A percentile compares a stretch with the other conserved stretches of the same genome.
phyloP scores from a whole-genome alignment of 2,797 vertebrate species.

The Strix occidentalis region DNA sequence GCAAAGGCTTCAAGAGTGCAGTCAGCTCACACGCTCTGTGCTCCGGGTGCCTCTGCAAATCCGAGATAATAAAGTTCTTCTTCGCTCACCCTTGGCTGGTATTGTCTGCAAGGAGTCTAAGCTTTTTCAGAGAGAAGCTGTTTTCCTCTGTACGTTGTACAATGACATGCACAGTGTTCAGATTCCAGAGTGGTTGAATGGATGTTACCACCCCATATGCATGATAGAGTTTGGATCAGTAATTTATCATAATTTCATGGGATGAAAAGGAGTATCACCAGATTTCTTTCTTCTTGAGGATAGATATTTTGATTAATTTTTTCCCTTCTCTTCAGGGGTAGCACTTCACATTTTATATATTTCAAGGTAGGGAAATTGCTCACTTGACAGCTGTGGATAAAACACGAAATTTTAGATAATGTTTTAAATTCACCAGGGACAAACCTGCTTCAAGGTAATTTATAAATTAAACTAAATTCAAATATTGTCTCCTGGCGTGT shows the following conservation, averaged over 20 bases:
- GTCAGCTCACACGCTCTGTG: not conserved
- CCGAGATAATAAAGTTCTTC: not conserved
- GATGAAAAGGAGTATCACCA: not conserved
- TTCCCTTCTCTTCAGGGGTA: not conserved
- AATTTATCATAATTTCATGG: not conserved
- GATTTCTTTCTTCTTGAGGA: not conserved
- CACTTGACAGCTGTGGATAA: slow-evolving; percentile 46
- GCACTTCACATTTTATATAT: not conserved
- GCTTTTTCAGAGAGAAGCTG: not conserved
- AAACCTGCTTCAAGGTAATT: slow-evolving; percentile 50
- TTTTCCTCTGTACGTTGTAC: not conserved
- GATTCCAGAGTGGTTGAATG: not conserved
- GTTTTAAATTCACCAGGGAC: slow-evolving; percentile 25
- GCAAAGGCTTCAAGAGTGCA: not conserved
- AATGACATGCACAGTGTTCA: not conserved
- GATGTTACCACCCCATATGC: not conserved
- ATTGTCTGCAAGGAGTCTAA: not conserved
- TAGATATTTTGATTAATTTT: slow-evolving; percentile 1
- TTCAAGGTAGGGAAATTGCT: slow-evolving; percentile 8
- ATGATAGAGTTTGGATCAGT: not conserved
- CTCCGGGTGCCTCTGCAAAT: not conserved
- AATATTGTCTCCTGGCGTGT: slow-evolving; percentile 39
- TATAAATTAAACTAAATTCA: slow-evolving; percentile 55
- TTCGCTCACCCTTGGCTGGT: not conserved
- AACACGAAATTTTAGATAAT: slow-evolving; percentile 34